Percentiles rank a stretch among this genome's conserved stretches.
phyloP scores from a whole-genome alignment of 2,797 vertebrate species.

The Fistularia commersonii region DNA sequence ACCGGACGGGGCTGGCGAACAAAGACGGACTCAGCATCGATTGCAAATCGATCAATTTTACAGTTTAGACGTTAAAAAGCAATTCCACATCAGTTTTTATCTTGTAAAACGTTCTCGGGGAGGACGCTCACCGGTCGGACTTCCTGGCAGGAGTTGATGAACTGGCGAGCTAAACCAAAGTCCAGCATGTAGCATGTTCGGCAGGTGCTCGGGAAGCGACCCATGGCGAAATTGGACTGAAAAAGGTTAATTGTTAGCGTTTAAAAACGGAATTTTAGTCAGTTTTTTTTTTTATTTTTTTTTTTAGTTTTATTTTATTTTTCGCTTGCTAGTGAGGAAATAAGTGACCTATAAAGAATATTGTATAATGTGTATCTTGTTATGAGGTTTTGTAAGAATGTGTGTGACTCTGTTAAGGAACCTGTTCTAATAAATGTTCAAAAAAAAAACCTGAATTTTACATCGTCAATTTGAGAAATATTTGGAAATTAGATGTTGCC shows the following conservation, averaged over 20 bases:
- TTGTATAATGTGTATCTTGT: no score
- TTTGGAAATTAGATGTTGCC: no score
- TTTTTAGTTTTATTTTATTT: neutral
- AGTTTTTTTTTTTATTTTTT: no score
- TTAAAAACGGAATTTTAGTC: no score
- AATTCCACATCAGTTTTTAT: neutral
- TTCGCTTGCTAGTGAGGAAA: no score
- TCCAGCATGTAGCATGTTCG: conserved; percentile 98
- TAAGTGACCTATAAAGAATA: no score
- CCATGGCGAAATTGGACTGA: conserved; percentile 99
- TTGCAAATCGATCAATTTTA: neutral
- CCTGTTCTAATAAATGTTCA: no score
- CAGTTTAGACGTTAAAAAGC: neutral
- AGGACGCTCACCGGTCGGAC: conserved; percentile 91
- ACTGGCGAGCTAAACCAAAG: conserved; percentile 96
- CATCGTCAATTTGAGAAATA: neutral
- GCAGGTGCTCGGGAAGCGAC: conserved; percentile 94
- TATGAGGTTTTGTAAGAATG: no score
- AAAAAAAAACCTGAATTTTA: no score
- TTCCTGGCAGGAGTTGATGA: conserved; percentile 97
- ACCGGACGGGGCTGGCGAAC: conserved; percentile 87
- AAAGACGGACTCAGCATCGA: neutral
- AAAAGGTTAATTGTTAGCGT: neutral
- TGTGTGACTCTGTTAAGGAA: no score
- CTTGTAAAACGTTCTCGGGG: neutral